A percentile compares a stretch with the other conserved stretches of the same genome.
These are phyloP conservation scores for Dicentrarchus labrax DNA, from an alignment of 2,113 vertebrate genomes.

Conservation along the genomic window DNA sequence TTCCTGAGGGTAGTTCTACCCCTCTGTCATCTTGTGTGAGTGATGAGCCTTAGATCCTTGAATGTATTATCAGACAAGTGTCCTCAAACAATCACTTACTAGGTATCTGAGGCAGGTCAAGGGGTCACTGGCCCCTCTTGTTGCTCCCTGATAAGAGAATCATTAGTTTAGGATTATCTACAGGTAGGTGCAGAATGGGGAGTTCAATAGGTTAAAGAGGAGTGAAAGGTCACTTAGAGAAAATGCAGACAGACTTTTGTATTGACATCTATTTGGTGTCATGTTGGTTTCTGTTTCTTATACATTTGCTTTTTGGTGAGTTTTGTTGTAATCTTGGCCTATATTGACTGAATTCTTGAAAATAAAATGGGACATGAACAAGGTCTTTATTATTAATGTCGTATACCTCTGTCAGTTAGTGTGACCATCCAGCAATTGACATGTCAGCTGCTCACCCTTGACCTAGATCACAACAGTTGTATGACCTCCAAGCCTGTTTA, in stretches of 20 bases:
- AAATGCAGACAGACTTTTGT: slow-evolving; percentile 29
- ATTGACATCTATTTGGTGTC: slow-evolving; percentile 16
- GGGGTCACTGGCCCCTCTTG: slow-evolving; percentile 67
- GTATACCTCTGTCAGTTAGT: slow-evolving; percentile 8
- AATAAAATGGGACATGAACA: not conserved
- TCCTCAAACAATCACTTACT: slow-evolving; percentile 74
- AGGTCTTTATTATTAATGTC: slow-evolving; percentile 9
- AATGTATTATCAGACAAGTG: slow-evolving; percentile 70
- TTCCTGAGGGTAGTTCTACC: slow-evolving; percentile 5
- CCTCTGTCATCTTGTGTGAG: slow-evolving; percentile 23
- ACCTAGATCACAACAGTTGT: slow-evolving; percentile 65
- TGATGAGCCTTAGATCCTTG: slow-evolving; percentile 50
- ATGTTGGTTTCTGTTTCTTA: not conserved
- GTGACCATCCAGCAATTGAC: slow-evolving; percentile 61
- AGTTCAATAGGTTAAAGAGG: slow-evolving; percentile 74
- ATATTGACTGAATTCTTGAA: slow-evolving; percentile 20
- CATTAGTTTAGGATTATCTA: slow-evolving; percentile 74
- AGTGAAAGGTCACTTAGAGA: slow-evolving; percentile 59
- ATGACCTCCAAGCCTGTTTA: slow-evolving; percentile 68
- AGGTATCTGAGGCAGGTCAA: slow-evolving; percentile 68
- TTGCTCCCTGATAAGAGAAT: slow-evolving; percentile 76
- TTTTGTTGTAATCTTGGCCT: not conserved
- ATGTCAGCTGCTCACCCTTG: slow-evolving; percentile 75
- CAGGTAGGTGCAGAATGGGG: slow-evolving; percentile 63
- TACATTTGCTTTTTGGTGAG: slow-evolving; percentile 1